Evolutionary conservation across 2,113 vertebrate species (phyloP), one percentile per base, ranked within the genome.

Genomic region (Periophthalmodon schlosseri): DNA sequence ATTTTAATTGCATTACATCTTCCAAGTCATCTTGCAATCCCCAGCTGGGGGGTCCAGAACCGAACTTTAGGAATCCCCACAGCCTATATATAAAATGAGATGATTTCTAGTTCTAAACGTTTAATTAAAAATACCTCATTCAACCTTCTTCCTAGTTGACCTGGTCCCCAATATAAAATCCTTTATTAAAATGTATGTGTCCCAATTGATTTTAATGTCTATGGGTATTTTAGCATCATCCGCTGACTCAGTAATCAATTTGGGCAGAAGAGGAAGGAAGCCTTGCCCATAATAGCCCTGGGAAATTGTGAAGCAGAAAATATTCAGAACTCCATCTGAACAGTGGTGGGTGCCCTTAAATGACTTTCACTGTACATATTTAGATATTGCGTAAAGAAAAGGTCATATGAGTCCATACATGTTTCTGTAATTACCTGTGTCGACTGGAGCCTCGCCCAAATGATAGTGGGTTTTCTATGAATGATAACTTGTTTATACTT

Each of bases 181-280:
- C 39, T 44, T 44, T 10, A 44, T 44, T 44, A 44, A 10, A 44
- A 44, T 44, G 39, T 9, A 44, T 44, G 28, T 28, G 28, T 28
- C 28, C 28, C 1, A 28, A 5, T 52, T 4, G n/a, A n/a, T 56
- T 56, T 24, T 28, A 15, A 3, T 13, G 57, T 56, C 23, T 60
- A 4, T 28, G 23, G 24, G 56, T 23, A 14, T 28, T 60, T 28
- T 13, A n/a, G 13, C 1, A 10, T 24, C 57, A 60, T n/a, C 57
- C 14, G 1, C 12, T 34, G 1, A 2, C 24, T 44, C 20, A 60
- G 7, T 39, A 65, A 65, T 44, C 34, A 36, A 21, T n/a, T 4
- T 39, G 63, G 18, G 20, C 16, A 11, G 18, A 65, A 36, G 18
- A 65, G 63, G 63, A 65, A 65, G 63, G 63, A 65, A 65, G 63